phyloP scores from a whole-genome alignment of 2,113 vertebrate species.

The Ornithorhynchus anatinus region DNA sequence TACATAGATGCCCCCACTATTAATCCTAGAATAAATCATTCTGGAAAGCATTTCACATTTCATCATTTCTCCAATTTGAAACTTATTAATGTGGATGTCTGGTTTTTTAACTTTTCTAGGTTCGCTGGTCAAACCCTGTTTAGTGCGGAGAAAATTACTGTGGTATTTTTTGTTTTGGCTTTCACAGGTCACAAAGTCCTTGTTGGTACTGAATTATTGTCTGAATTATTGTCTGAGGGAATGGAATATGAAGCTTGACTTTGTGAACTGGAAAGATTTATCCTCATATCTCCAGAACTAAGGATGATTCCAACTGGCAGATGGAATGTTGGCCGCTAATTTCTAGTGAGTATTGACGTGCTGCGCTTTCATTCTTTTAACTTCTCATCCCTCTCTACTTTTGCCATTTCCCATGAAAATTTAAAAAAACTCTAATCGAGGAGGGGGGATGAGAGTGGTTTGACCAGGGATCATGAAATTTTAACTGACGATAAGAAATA shows the following conservation, averaged over 20 bases:
- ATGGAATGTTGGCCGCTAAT: neutral
- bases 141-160: too few species aligned
- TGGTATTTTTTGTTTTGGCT: too few species aligned
- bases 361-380: neutral
- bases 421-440: neutral
- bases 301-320: neutral
- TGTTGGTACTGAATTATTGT: too few species aligned
- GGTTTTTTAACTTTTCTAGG: too few species aligned
- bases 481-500: slow-evolving; percentile 9
- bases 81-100: too few species aligned
- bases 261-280: neutral
- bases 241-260: neutral
- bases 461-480: neutral
- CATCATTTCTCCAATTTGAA: too few species aligned
- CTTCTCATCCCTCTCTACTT: neutral
- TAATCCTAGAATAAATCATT: too few species aligned
- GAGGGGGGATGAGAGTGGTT: neutral
- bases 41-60: too few species aligned
- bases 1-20: too few species aligned
- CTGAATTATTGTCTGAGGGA: too few species aligned
- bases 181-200: too few species aligned
- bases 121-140: too few species aligned
- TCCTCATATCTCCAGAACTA: neutral
- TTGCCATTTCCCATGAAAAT: neutral
- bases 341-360: neutral